Conservation (phyloP, 2,113 vertebrate genomes). For the Apistogramma diplotaenia region DNA sequence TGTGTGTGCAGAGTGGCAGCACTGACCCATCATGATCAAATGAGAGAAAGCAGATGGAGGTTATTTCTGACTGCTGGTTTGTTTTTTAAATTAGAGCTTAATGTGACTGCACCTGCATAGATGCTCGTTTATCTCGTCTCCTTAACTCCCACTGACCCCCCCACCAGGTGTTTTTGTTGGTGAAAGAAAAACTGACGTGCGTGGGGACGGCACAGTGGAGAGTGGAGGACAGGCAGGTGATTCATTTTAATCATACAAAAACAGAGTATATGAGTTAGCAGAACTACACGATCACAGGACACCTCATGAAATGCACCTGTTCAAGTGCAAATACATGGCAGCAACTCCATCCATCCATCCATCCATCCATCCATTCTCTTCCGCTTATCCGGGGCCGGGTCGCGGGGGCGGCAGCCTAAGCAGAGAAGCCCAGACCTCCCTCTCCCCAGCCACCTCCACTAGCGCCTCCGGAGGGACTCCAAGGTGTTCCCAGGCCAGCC, state of each 20-base stretch:
- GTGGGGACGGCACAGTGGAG: too few species aligned
- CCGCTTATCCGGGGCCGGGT: too few species aligned
- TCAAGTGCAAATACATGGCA: background rate
- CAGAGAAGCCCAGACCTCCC: too few species aligned
- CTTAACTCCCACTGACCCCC: background rate
- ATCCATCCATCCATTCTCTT: too few species aligned
- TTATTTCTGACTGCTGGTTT: background rate
- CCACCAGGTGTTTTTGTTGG: background rate
- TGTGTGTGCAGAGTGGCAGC: background rate
- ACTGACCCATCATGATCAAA: background rate
- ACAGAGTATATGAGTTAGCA: background rate
- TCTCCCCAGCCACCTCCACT: too few species aligned
- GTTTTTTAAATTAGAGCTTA: background rate
- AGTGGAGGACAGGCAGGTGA: background rate
- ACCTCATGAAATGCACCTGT: too few species aligned
- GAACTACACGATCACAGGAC: background rate
- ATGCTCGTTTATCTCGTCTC: background rate
- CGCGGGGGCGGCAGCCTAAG: too few species aligned
- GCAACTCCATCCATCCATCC: too few species aligned
- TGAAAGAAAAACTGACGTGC: background rate
- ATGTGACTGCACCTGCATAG: background rate
- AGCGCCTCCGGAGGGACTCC: too few species aligned
- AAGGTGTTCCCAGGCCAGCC: too few species aligned
- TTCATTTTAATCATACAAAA: background rate
- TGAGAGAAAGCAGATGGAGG: background rate